Evolutionary conservation across 64 coral and sea anemone species (phyloP).

Genomic region (Pocillopora damicornis): DNA sequence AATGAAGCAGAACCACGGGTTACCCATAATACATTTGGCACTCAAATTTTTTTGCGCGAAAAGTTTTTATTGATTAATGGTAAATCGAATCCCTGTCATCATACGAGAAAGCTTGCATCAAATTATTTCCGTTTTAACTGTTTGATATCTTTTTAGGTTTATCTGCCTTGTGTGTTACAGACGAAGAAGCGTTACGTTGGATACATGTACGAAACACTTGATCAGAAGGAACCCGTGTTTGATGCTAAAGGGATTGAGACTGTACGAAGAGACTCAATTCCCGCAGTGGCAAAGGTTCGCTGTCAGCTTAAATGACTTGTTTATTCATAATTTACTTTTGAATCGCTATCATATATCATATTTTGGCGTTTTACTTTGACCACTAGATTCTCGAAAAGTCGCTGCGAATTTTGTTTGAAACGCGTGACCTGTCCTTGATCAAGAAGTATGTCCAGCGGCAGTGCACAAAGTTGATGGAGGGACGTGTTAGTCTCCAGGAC

Average conservation of each 20-base stretch:
- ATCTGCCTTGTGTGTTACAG: conserved; percentile 90
- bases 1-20: no score
- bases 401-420: conserved; percentile 73
- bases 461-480: conserved; percentile 81
- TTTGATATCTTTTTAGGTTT: conserved; percentile 54
- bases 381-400: conserved; percentile 83
- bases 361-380: no score
- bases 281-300: conserved; percentile 89
- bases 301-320: not conserved
- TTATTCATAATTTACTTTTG: not conserved
- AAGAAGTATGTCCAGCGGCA: conserved; percentile 86
- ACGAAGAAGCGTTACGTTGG: conserved; percentile 97
- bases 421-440: conserved; percentile 72
- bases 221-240: conserved; percentile 90
- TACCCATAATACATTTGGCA: no score
- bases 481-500: conserved; percentile 72
- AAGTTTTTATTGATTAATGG: no score
- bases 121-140: no score
- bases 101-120: no score
- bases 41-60: no score
- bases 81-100: no score
- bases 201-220: conserved; percentile 91
- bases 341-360: not conserved
- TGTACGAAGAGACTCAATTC: conserved; percentile 84
- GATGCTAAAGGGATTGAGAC: conserved; percentile 98